Conservation (phyloP, 2,797 vertebrate species). For the Lepidocolaptes lacrymiger region DNA sequence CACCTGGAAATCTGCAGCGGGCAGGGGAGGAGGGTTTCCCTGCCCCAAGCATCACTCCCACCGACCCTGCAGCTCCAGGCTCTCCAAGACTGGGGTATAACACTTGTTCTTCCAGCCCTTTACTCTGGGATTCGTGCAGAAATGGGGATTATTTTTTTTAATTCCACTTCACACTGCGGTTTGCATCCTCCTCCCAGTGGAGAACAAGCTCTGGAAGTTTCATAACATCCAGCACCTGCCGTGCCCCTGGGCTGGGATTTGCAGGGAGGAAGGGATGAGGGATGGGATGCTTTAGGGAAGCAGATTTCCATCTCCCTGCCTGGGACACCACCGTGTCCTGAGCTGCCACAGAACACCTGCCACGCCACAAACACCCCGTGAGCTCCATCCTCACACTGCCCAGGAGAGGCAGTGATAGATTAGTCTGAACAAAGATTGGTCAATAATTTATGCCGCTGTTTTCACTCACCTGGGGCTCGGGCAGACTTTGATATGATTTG, state of each 20-base stretch:
- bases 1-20: background rate
- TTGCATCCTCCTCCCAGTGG: background rate
- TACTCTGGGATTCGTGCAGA: background rate
- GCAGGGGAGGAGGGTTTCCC: background rate
- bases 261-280: background rate
- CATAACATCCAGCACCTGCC: background rate
- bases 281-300: background rate
- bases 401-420: slow-evolving; percentile 65
- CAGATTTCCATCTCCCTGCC: background rate
- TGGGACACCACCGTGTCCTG: background rate
- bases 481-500: slow-evolving; percentile 60
- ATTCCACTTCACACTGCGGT: background rate
- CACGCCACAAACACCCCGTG: background rate
- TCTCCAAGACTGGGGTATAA: accelerated
- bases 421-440: slow-evolving; percentile 65
- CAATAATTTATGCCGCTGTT: slow-evolving; percentile 73
- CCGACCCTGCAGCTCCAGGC: background rate
- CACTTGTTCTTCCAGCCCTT: background rate
- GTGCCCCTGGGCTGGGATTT: background rate
- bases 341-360: background rate
- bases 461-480: slow-evolving; percentile 25
- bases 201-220: background rate
- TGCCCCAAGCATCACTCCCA: accelerated
- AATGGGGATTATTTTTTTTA: background rate
- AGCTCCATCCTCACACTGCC: background rate